Conservation (phyloP, 2,888 invertebrate genomes). For the Polydrusus pterygomalis region DNA sequence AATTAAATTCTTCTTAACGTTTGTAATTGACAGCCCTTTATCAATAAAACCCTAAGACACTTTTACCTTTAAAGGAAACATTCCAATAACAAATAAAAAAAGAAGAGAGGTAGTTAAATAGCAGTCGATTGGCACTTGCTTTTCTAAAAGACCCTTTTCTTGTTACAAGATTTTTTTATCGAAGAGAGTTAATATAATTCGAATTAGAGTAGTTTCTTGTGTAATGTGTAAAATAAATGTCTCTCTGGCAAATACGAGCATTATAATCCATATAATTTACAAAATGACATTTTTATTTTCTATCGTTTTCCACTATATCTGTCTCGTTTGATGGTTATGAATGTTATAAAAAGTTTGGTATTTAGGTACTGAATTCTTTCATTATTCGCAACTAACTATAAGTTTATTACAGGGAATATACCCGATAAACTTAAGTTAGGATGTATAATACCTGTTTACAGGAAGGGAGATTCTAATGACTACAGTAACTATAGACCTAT, state of each 20-base stretch:
- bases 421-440: too few relatives aligned
- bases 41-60: background rate
- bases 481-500: too few relatives aligned
- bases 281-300: background rate
- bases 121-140: background rate
- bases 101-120: slow-evolving; percentile 9
- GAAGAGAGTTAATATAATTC: background rate
- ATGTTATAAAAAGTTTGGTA: too few relatives aligned
- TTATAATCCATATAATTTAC: background rate
- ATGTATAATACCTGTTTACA: too few relatives aligned
- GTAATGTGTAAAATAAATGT: background rate
- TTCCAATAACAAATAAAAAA: slow-evolving; percentile 4
- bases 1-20: slow-evolving; percentile 2
- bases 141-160: background rate
- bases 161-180: background rate
- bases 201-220: background rate
- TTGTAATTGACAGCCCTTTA: slow-evolving; percentile 6
- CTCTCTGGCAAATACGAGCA: background rate
- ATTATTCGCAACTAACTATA: too few relatives aligned
- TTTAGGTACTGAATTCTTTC: too few relatives aligned
- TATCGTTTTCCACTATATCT: background rate
- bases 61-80: slow-evolving; percentile 13
- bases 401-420: too few relatives aligned
- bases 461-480: too few relatives aligned
- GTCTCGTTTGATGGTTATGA: background rate